Base-by-base conservation (phyloP, 2,113 vertebrate genomes). In the Alexandromys fortis region DNA sequence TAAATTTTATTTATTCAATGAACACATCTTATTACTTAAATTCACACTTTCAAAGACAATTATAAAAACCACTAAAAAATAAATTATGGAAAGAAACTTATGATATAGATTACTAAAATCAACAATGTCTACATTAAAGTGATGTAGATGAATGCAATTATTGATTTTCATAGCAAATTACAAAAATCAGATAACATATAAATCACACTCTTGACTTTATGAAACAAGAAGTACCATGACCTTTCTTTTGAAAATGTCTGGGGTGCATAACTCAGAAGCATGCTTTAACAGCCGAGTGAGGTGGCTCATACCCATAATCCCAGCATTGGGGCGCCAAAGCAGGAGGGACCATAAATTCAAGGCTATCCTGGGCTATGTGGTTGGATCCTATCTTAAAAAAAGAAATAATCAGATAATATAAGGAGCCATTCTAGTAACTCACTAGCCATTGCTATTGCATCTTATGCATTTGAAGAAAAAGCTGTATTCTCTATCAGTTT, bases 1-100 rank as follows among this genome's bases (percentile, higher is more conserved):
- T 90, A 91, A 95, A 95, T 94, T 68, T 33, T 92, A 24, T 89
- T 38, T 95, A 92, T 94, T 96, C 70, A 92, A 86, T n/a, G 86
- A 75, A 33, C 86, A 85, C 14, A 90, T 90, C 35, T 95, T 96
- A 94, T 9, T 77, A 77, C n/a, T 82, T 86, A 89, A 78, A 93
- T 77, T 93, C 76, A 49, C 79, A 73, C 75, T 88, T 92, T 58
- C 33, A 81, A 92, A 92, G 85, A 72, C 68, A 82, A 58, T 77
- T 95, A 92, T 45, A 87, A 81, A 93, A 96, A 49, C 49, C 52
- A 77, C n/a, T 67, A 87, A 88, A 67, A 77, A 90, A 88, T 88
- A 79, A 94, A 92, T 96, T 52, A 92, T 88, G 47, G 24, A 28
- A 92, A 86, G n/a, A 90, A 55, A 61, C 38, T 72, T 90, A 45